phyloP scores from a whole-genome alignment of 1,140 invertebrate genomes.

The Halyomorpha halys region DNA sequence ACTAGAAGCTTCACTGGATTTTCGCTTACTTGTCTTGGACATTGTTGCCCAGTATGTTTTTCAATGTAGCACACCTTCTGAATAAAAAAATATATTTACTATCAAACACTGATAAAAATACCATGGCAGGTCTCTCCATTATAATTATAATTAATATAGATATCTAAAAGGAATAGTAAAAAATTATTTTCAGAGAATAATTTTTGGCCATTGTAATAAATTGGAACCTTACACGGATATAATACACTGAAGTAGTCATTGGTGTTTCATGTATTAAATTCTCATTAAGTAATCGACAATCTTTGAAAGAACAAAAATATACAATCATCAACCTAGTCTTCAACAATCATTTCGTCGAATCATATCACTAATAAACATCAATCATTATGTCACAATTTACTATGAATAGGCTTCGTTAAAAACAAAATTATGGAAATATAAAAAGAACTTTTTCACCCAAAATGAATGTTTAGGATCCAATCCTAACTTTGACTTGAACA shows the following conservation, averaged over 20 bases:
- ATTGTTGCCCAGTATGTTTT: constrained; percentile 25
- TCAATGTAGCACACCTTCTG: constrained; percentile 10
- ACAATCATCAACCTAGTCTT: too few species aligned
- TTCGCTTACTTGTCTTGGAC: constrained; percentile 31
- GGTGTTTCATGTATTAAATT: background rate
- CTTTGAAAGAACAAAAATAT: too few species aligned
- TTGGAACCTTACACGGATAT: background rate
- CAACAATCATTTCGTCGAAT: too few species aligned
- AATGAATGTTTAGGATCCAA: too few species aligned
- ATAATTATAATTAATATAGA: constrained; percentile 6
- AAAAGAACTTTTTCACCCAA: too few species aligned
- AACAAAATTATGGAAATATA: too few species aligned
- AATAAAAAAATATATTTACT: constrained; percentile 16
- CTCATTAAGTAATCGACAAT: too few species aligned
- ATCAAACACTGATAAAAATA: constrained; percentile 1
- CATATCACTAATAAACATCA: too few species aligned
- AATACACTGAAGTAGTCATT: constrained; percentile 2
- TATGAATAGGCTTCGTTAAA: too few species aligned
- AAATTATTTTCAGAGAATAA: constrained; percentile 2
- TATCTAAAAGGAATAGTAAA: background rate
- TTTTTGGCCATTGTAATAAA: background rate
- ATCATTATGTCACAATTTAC: too few species aligned
- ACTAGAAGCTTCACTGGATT: constrained; percentile 25
- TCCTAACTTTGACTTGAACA: too few species aligned
- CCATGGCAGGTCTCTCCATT: constrained; percentile 14